These are phyloP conservation scores for Aproaerema taeniolella DNA, from an alignment of 2,888 invertebrate species.

Conservation along the genomic window DNA sequence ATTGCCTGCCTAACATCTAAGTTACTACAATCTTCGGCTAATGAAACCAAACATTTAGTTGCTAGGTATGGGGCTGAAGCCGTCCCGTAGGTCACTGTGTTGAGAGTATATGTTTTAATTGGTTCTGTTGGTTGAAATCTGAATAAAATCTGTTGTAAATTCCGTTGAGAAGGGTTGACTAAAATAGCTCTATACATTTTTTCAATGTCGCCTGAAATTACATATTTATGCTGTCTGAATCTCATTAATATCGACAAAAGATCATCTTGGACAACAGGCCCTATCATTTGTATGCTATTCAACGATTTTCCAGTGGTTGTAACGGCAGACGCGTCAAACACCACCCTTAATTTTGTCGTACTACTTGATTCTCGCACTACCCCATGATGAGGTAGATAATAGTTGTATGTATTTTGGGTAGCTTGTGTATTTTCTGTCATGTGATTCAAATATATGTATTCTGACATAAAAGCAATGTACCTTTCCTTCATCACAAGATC, in stretches of 20 bases:
- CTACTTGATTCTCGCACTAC: conserved; percentile 2
- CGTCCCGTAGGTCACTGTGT: conserved; percentile 16
- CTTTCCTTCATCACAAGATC: background rate
- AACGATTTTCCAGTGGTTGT: conserved; percentile 3
- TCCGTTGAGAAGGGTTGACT: conserved; percentile 7
- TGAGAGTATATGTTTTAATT: background rate
- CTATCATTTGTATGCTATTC: background rate
- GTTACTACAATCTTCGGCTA: conserved; percentile 23
- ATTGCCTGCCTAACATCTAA: conserved; percentile 19
- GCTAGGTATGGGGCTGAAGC: conserved; percentile 28
- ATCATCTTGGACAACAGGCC: conserved; percentile 1
- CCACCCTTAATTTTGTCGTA: conserved; percentile 5
- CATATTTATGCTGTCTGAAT: conserved; percentile 1
- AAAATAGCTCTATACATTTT: conserved; percentile 1
- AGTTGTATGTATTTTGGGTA: background rate
- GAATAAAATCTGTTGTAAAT: conserved; percentile 3
- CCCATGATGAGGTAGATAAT: conserved; percentile 5
- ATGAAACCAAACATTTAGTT: conserved; percentile 24
- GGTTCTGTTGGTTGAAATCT: background rate
- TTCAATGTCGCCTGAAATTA: background rate
- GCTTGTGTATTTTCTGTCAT: conserved; percentile 7
- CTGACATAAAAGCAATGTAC: conserved; percentile 6
- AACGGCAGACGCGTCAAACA: conserved; percentile 1
- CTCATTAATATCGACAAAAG: background rate
- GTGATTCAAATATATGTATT: conserved; percentile 13